Base-by-base conservation (phyloP, 2,113 vertebrate species). In the Percopsis transmontana region DNA sequence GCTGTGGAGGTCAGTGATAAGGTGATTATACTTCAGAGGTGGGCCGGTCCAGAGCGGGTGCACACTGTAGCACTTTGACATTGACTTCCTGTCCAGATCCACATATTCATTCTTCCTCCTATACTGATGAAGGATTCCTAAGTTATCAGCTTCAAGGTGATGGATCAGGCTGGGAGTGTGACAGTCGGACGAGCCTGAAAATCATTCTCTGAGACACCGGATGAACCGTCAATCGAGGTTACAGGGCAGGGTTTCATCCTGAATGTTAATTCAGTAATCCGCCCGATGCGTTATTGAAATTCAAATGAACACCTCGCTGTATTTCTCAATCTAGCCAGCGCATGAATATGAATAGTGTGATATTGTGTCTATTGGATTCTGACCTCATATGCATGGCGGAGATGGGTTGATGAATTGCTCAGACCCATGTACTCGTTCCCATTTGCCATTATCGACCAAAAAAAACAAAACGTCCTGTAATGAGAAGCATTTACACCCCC, bases 321-420 rank as follows among this genome's bases (percentile, higher is more conserved):
- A 80, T 81, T 82, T 77, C 76, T 81, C 85, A 80, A 75, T 82
- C 70, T 75, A 68, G 44, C 58, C 7, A 33, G 27, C 5, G 1
- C 79, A 90, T 89, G 86, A 87, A 90, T 88, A 88, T 87, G 81
- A 88, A 89, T 83, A 54, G 72, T 60, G 67, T 15, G 62, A 67
- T 62, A 23, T 48, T 59, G 65, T 62, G 65, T 62, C 81, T 42
- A 44, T 77, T 77, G 68, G 67, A 82, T 81, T 16, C 47, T 63
- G 51, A 63, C 64, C 83, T 69, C 76, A 75, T 81, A 89, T 86
- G 85, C 84, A 87, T 83, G 81, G 82, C 62, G 67, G 21, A 62
- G 75, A 59, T 39, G 62, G 74, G 60, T 75, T 90, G 84, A 88
- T 88, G 77, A 83, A 90, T 89, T 70, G 64, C 80, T 72, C 40